Evolutionary conservation across 2,113 vertebrate species (phyloP).

Genomic region (Heptranchias perlo): DNA sequence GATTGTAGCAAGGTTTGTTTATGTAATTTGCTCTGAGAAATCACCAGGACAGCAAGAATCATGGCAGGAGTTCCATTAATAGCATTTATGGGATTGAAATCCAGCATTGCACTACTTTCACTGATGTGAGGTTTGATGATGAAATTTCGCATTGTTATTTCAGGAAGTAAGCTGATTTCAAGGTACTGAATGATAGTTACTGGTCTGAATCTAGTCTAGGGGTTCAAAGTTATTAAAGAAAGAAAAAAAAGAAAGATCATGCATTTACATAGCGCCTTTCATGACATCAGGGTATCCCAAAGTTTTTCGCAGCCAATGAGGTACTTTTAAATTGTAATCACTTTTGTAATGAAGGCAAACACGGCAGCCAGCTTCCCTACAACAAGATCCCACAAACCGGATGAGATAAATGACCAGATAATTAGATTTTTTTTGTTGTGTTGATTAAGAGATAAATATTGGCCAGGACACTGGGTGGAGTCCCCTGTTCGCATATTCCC

Average conservation of each 20-base stretch:
- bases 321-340: background rate
- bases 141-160: background rate
- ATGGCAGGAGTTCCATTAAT: constrained; percentile 4
- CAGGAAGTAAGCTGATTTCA: background rate
- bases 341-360: background rate
- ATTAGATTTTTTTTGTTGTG: background rate
- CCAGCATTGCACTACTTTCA: background rate
- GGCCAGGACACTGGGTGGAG: too few relatives aligned
- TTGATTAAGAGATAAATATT: too few relatives aligned
- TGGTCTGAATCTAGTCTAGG: background rate
- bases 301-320: background rate
- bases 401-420: background rate
- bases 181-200: background rate
- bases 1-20: background rate
- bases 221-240: background rate
- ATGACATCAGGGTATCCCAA: background rate
- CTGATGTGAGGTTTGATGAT: background rate
- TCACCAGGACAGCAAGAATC: constrained; percentile 8
- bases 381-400: background rate
- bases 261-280: background rate
- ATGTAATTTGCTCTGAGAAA: constrained; percentile 15
- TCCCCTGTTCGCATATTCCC: too few relatives aligned
- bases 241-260: background rate
- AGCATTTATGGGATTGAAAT: background rate
- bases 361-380: background rate